phyloP scores from a whole-genome alignment of 2,113 vertebrate species.

The Xiphorhynchus elegans region DNA sequence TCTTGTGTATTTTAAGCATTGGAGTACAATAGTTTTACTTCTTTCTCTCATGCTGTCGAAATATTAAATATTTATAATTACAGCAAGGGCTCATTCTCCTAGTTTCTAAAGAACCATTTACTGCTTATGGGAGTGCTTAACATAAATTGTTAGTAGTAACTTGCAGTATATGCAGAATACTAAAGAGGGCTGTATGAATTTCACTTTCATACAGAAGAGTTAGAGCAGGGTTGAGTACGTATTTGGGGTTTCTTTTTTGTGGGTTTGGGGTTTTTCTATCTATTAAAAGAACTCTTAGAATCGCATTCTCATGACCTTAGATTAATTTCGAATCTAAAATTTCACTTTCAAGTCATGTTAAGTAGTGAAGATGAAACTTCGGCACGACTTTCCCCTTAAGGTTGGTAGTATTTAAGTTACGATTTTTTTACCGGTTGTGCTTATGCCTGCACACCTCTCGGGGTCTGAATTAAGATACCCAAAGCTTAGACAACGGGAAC shows the following conservation, averaged over 20 bases:
- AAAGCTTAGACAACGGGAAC: neutral
- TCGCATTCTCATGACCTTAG: neutral
- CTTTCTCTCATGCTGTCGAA: neutral
- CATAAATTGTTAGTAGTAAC: neutral
- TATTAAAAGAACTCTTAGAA: neutral
- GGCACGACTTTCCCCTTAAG: neutral
- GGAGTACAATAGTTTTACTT: neutral
- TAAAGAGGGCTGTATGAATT: neutral
- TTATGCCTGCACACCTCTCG: neutral
- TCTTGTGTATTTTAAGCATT: neutral
- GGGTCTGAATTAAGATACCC: neutral
- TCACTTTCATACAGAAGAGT: neutral
- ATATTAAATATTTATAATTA: neutral
- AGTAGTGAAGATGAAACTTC: neutral
- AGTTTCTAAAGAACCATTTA: neutral
- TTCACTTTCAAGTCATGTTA: neutral
- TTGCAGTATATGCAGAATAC: neutral
- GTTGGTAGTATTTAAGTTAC: accelerated
- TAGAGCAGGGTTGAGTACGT: accelerated
- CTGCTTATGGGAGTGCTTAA: neutral
- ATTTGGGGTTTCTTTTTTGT: neutral
- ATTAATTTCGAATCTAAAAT: neutral
- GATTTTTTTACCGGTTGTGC: neutral
- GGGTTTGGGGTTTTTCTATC: neutral
- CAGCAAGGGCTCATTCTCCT: neutral